phyloP scores from a whole-genome alignment of 64 coral and sea anemone species.

The Dendrophyllia cribrosa region DNA sequence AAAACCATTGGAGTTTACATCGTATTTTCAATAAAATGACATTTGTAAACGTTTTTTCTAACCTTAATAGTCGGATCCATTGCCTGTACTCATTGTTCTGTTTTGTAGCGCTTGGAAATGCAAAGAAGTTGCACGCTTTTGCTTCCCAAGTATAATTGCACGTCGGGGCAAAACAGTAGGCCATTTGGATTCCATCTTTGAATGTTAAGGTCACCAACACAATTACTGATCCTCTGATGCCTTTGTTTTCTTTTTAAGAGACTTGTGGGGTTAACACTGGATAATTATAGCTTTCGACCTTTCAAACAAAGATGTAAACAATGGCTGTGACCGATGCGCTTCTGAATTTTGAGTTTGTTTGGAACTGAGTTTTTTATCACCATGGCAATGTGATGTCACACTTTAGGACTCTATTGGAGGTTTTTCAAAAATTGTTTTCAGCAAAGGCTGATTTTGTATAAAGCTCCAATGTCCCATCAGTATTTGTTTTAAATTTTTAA shows the following conservation, averaged over 20 bases:
- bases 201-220: background rate
- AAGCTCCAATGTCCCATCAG: no score
- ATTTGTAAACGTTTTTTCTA: background rate
- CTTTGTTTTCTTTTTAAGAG: background rate
- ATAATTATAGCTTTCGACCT: background rate
- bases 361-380: slow-evolving; percentile 29
- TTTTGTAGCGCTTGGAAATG: slow-evolving; percentile 47
- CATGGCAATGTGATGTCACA: slow-evolving; percentile 35
- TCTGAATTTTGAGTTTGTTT: background rate
- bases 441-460: no score
- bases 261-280: slow-evolving; percentile 1
- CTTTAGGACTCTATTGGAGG: slow-evolving; percentile 40
- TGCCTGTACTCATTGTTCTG: slow-evolving; percentile 22
- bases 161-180: slow-evolving; percentile 42
- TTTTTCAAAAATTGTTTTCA: no score
- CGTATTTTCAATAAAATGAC: background rate
- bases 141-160: slow-evolving; percentile 32
- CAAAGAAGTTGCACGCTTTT: slow-evolving; percentile 51
- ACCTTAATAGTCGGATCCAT: slow-evolving; percentile 51
- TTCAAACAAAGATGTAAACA: slow-evolving; percentile 2
- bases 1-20: background rate
- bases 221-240: background rate
- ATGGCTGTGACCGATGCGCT: slow-evolving; percentile 16
- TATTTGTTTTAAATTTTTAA: no score
- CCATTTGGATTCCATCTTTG: slow-evolving; percentile 5